Percentiles rank a stretch among this genome's conserved stretches.
phyloP scores from a whole-genome alignment of 2,113 vertebrate species.

The Harpagus bidentatus region DNA sequence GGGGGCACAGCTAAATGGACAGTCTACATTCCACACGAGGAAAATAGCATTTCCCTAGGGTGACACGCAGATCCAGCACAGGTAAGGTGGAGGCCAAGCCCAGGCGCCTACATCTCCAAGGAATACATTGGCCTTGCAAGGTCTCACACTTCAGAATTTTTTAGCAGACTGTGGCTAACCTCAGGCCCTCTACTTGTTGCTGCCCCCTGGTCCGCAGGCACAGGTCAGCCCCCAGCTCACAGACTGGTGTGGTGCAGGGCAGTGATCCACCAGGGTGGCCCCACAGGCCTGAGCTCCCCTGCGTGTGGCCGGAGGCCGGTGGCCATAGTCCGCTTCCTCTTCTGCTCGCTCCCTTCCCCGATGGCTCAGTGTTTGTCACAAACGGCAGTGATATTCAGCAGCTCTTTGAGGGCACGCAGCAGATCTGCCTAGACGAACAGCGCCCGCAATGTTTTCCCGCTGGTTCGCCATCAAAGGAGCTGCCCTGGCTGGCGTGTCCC shows the following conservation, averaged over 20 bases:
- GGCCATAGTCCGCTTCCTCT: not conserved
- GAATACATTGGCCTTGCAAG: not conserved
- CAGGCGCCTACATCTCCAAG: too few species aligned
- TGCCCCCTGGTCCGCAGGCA: too few species aligned
- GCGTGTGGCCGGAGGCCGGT: not conserved
- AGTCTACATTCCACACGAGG: too few species aligned
- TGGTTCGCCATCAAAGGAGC: not conserved
- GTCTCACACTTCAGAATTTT: not conserved
- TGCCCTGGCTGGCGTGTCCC: not conserved
- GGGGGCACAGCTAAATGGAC: too few species aligned
- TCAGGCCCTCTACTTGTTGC: too few species aligned
- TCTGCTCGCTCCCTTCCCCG: not conserved
- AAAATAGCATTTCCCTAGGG: not conserved
- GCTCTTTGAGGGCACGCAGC: not conserved
- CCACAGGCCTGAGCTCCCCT: not conserved
- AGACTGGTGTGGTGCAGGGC: not conserved
- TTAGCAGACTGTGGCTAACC: not conserved
- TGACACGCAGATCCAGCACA: too few species aligned
- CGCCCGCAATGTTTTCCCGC: not conserved
- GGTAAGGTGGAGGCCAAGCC: not conserved
- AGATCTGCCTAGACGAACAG: too few species aligned
- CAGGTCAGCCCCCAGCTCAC: not conserved
- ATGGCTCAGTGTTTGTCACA: not conserved
- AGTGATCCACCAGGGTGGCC: not conserved
- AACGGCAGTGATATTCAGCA: not conserved